Percentiles rank a stretch among this genome's conserved stretches.
These are phyloP conservation scores for Tapera naevia DNA, from an alignment of 2,797 vertebrate genomes.

Conservation along the genomic window DNA sequence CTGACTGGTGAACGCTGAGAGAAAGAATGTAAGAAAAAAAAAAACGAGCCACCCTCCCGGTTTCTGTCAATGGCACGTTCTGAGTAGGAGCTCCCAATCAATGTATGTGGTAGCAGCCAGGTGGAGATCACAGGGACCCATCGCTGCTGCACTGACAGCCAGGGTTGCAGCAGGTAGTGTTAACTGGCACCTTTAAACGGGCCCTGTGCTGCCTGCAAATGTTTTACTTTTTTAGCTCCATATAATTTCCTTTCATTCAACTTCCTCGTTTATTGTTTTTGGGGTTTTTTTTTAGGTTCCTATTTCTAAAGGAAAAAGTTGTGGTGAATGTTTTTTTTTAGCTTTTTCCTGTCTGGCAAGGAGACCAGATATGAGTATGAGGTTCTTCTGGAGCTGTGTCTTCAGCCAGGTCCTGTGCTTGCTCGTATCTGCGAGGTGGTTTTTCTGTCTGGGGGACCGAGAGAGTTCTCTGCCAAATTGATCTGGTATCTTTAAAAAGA, in stretches of 20 bases:
- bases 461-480: background rate
- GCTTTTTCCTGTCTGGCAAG: slow-evolving; percentile 1
- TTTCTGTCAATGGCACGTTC: background rate
- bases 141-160: background rate
- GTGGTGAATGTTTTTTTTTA: background rate
- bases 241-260: slow-evolving; percentile 7
- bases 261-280: background rate
- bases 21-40: background rate
- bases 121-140: background rate
- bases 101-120: fast-evolving
- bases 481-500: background rate
- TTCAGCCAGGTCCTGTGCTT: background rate
- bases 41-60: background rate
- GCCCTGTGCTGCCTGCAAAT: background rate
- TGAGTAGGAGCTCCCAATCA: background rate
- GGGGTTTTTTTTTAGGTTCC: background rate
- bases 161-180: background rate
- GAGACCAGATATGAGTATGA: background rate
- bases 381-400: background rate
- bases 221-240: background rate
- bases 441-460: background rate
- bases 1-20: background rate
- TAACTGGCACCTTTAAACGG: background rate
- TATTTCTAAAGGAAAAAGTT: slow-evolving; percentile 20
- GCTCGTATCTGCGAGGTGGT: background rate